A percentile compares a stretch with the other conserved stretches of the same genome.
Evolutionary conservation across 2,113 vertebrate genomes (phyloP).

Genomic region (Notiomystis cincta): DNA sequence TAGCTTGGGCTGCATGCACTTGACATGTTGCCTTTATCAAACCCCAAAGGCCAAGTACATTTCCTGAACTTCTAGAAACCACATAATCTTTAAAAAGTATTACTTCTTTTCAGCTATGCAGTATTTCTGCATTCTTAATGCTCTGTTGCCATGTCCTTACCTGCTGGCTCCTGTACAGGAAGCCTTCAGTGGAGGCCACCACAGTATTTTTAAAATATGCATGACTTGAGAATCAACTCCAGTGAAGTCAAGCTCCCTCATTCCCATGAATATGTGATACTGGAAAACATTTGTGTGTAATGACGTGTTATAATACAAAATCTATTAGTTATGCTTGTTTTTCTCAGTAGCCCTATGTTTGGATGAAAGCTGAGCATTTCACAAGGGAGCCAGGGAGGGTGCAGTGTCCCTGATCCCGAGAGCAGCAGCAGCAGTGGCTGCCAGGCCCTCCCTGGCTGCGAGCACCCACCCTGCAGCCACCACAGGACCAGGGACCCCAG

Average conservation of each 20-base stretch:
- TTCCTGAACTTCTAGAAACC: neutral
- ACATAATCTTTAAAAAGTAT: neutral
- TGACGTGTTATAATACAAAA: neutral
- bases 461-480: neutral
- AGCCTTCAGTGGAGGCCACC: neutral
- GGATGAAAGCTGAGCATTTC: neutral
- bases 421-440: neutral
- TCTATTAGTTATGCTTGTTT: neutral
- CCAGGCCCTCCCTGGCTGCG: neutral
- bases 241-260: neutral
- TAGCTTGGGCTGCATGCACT: neutral
- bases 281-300: neutral
- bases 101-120: neutral
- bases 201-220: neutral
- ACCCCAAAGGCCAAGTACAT: neutral
- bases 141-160: neutral
- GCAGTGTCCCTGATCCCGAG: neutral
- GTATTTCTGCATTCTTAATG: neutral
- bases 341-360: too few relatives aligned
- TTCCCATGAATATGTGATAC: neutral
- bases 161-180: neutral
- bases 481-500: fast-evolving
- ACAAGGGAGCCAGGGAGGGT: neutral
- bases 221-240: neutral
- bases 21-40: neutral